A percentile compares a stretch with the other conserved stretches of the same genome.
phyloP scores from a whole-genome alignment of 2,888 invertebrate genomes.

The Plebejus argus region DNA sequence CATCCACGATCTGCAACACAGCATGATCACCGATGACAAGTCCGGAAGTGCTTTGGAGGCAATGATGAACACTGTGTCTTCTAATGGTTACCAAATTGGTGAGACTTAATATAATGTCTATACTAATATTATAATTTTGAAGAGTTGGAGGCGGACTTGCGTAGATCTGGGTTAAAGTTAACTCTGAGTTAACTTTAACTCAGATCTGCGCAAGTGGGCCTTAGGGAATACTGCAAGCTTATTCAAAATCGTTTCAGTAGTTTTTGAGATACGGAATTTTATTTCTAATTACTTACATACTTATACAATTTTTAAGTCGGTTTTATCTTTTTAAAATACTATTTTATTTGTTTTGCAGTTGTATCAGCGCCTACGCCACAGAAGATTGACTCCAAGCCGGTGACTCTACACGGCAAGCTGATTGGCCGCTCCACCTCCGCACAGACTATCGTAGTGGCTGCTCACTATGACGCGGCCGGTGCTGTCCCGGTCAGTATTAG shows the following conservation, averaged over 20 bases:
- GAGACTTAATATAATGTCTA: slow-evolving; percentile 41
- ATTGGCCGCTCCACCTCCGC: slow-evolving; percentile 86
- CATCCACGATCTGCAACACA: slow-evolving; percentile 86
- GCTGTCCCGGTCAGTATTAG: slow-evolving; percentile 90
- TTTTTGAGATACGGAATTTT: too few species aligned
- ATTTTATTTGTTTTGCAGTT: slow-evolving; percentile 62
- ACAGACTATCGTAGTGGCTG: slow-evolving; percentile 94
- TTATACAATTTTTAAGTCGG: too few species aligned
- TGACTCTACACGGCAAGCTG: slow-evolving; percentile 92
- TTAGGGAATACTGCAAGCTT: too few species aligned
- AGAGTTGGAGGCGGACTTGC: too few species aligned
- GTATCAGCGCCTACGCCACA: slow-evolving; percentile 87
- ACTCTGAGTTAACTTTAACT: too few species aligned
- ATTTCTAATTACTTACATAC: too few species aligned
- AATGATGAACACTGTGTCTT: slow-evolving; percentile 92
- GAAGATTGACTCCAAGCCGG: slow-evolving; percentile 89
- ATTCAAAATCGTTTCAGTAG: too few species aligned
- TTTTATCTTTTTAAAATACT: too few species aligned
- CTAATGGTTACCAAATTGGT: slow-evolving; percentile 95
- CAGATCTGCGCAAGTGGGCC: too few species aligned
- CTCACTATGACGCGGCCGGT: slow-evolving; percentile 96
- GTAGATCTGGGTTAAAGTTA: too few species aligned
- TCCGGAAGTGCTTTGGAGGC: slow-evolving; percentile 90
- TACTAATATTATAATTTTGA: too few species aligned
- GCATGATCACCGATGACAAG: slow-evolving; percentile 85